Base-by-base conservation (phyloP, 2,113 vertebrate species). In the Ursus arctos region DNA sequence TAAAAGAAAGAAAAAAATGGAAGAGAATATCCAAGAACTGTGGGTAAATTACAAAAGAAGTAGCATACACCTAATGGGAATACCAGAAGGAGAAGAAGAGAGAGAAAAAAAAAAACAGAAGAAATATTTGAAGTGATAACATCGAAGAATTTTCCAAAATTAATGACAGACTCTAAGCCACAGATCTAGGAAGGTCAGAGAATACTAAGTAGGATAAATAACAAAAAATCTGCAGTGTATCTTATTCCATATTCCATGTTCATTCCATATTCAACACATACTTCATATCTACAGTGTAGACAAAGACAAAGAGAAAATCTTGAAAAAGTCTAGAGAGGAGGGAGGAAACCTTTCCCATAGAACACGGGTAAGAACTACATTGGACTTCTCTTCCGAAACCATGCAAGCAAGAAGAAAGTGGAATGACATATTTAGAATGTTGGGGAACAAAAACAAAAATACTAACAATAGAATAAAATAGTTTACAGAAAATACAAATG, bases 401-500 rank as follows among this genome's bases (percentile, higher is more conserved):
- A 93, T 49, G 31, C 40, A 87, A 86, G 65, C 28, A 86, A 87
- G 84, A 85, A 77, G 33, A 93, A 33, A 82, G 4, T 80, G 15
- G 24, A 33, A 83, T 83, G 26, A 95, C 86, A 93, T 83, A 63
- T 63, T 90, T 87, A 69, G 71, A 89, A 40, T 33, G 13, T 36
- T 83, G 7, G 93, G 90, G 86, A 57, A 0, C 82, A n/a, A 53
- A 93, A 88, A 31, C 51, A 67, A 51, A 76, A 83, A 80, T 31
- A 51, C n/a, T 33, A 77, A 31, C 12, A 53, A 59, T 53, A 67
- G 53, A 33, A 87, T 76, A 88, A 90, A 47, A 71, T 9, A 65
- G 57, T 72, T 93, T 61, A 77, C 7, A 93, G 76, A 93, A 95
- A 91, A 61, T 69, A 67, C n/a, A 80, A 79, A 47, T 47, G 33